Percentiles rank a stretch among this genome's conserved stretches.
These are phyloP conservation scores for Oscheius onirici DNA, from an alignment of 2,888 invertebrate species.

Conservation along the genomic window DNA sequence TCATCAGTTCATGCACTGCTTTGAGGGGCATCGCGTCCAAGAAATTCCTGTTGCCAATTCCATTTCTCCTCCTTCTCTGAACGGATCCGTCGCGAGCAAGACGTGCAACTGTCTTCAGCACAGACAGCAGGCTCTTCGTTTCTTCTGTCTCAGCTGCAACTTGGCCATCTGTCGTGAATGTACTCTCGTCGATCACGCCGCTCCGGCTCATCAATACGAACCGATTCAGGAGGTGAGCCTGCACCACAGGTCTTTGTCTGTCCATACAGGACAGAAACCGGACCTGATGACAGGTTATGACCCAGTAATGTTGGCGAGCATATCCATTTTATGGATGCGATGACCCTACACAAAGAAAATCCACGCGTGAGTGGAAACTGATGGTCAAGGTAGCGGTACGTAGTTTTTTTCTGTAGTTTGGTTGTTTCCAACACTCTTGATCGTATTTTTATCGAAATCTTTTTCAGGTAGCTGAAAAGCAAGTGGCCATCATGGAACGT, in stretches of 20 bases:
- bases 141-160: constrained; percentile 91
- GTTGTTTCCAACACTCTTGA: not conserved
- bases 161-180: constrained; percentile 95
- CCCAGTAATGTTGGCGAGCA: constrained; percentile 33
- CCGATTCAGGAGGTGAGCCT: constrained; percentile 79
- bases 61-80: constrained; percentile 13
- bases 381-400: constrained; percentile 28
- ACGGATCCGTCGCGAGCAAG: constrained; percentile 3
- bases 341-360: constrained; percentile 23
- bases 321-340: constrained; percentile 14
- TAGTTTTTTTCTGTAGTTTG: constrained; percentile 11
- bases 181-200: constrained; percentile 83
- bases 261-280: not conserved
- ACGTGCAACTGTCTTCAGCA: constrained; percentile 65
- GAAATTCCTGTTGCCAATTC: constrained; percentile 25
- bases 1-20: constrained; percentile 98
- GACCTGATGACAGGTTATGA: constrained; percentile 37
- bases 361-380: constrained; percentile 28
- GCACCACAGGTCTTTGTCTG: constrained; percentile 29
- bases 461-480: constrained; percentile 65
- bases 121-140: constrained; percentile 84
- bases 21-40: constrained; percentile 78
- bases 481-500: constrained; percentile 74
- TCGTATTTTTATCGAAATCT: not conserved
- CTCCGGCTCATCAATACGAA: constrained; percentile 84